Conservation (phyloP, 2,888 invertebrate genomes). For the Pollenia labialis region DNA sequence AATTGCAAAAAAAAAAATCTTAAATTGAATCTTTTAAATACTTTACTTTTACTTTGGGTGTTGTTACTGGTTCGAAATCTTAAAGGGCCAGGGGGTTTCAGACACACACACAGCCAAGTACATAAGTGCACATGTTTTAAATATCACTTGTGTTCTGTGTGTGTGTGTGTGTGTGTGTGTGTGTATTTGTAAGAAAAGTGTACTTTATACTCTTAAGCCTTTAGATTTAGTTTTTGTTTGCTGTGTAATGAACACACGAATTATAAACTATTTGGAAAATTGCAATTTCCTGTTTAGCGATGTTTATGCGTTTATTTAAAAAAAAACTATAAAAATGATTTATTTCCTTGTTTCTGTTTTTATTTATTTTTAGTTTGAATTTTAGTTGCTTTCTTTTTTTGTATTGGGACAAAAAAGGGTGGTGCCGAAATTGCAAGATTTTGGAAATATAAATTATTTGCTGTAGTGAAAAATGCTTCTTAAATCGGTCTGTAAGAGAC, state of each 20-base stretch:
- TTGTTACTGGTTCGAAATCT: conserved; percentile 8
- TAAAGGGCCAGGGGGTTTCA: conserved; percentile 1
- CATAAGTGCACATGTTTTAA: no score
- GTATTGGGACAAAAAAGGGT: neutral
- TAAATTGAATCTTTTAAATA: conserved; percentile 46
- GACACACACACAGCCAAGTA: neutral
- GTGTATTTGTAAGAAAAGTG: conserved; percentile 1
- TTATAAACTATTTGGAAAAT: conserved; percentile 65
- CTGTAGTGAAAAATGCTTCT: neutral
- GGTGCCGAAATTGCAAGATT: neutral
- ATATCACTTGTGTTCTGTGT: neutral
- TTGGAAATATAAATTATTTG: neutral
- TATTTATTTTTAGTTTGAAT: conserved; percentile 8
- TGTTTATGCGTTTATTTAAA: conserved; percentile 29
- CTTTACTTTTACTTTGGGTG: conserved; percentile 12
- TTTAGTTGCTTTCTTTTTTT: neutral
- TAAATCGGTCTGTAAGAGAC: no score
- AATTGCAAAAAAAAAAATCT: conserved; percentile 12
- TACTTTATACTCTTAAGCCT: conserved; percentile 26
- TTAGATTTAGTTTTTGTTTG: conserved; percentile 17
- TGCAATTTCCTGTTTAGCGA: conserved; percentile 67
- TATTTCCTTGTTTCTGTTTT: conserved; percentile 37
- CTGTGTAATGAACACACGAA: conserved; percentile 17
- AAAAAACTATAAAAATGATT: conserved; percentile 63
- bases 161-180: neutral